A percentile compares a stretch with the other conserved stretches of the same genome.
These are phyloP conservation scores for Lophotis ruficrista DNA, from an alignment of 2,113 vertebrate genomes.

Conservation along the genomic window DNA sequence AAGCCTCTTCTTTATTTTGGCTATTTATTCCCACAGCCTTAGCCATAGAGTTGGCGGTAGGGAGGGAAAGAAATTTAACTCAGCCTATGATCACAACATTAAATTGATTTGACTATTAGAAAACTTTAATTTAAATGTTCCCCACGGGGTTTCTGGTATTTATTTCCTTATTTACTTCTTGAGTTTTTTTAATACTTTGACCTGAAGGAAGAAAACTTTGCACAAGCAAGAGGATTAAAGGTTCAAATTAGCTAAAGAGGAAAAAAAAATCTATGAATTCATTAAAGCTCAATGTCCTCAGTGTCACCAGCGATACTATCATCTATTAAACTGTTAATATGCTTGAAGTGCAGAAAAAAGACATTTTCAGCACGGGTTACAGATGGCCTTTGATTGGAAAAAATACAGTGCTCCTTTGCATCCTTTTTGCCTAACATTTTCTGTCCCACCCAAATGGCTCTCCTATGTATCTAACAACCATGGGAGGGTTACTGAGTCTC, in stretches of 20 bases:
- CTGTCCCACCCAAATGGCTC: neutral
- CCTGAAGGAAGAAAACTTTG: slow-evolving; percentile 27
- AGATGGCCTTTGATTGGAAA: neutral
- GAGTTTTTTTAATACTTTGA: slow-evolving; percentile 56
- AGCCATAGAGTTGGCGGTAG: neutral
- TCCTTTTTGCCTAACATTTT: neutral
- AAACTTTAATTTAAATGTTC: slow-evolving; percentile 52
- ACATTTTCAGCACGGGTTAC: neutral
- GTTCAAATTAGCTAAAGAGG: slow-evolving; percentile 39
- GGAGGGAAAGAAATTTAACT: neutral
- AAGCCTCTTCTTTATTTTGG: neutral
- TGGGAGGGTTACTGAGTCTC: neutral
- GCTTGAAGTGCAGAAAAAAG: neutral
- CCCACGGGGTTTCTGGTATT: neutral
- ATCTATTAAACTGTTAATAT: neutral
- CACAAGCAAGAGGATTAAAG: slow-evolving; percentile 26
- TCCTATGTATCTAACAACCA: neutral
- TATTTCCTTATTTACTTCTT: slow-evolving; percentile 53
- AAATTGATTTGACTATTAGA: slow-evolving; percentile 43
- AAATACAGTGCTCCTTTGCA: neutral
- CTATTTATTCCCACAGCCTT: slow-evolving; percentile 7
- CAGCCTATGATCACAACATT: neutral
- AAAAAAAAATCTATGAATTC: slow-evolving; percentile 21
- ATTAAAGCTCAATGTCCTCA: neutral
- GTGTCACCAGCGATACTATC: neutral